Evolutionary conservation across 2,797 vertebrate species (phyloP).

Genomic region (Dicrostonyx torquatus): DNA sequence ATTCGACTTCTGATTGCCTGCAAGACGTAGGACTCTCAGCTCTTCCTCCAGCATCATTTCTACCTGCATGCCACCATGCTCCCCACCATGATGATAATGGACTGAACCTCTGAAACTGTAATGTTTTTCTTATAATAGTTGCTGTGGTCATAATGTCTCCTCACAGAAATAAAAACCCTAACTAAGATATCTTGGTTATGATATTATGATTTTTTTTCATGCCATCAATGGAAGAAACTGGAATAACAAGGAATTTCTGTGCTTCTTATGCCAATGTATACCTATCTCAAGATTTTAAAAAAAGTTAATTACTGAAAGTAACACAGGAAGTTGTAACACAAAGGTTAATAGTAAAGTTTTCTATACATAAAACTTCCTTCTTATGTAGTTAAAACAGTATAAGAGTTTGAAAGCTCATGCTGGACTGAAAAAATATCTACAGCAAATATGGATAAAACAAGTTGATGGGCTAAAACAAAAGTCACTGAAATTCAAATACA

Average conservation of each 20-base stretch:
- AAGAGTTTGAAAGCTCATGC: not conserved
- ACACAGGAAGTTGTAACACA: not conserved
- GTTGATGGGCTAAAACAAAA: not conserved
- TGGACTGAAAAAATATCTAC: not conserved
- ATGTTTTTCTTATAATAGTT: not conserved
- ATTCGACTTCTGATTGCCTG: not conserved
- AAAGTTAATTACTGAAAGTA: not conserved
- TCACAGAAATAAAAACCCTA: not conserved
- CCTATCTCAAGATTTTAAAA: not conserved
- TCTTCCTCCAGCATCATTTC: not conserved
- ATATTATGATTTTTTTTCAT: not conserved
- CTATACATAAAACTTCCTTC: not conserved
- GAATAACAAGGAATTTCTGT: not conserved
- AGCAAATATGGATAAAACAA: not conserved
- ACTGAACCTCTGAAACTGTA: not conserved
- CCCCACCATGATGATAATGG: not conserved
- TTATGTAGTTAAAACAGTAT: not conserved
- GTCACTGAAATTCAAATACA: too few relatives aligned
- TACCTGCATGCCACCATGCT: not conserved
- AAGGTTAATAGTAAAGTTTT: not conserved
- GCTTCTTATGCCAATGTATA: not conserved
- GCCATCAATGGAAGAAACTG: not conserved
- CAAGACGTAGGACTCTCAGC: not conserved
- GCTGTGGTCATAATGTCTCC: not conserved
- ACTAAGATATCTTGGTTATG: not conserved